Conservation (phyloP, 2,888 invertebrate species). For the Athrips mouffetella region DNA sequence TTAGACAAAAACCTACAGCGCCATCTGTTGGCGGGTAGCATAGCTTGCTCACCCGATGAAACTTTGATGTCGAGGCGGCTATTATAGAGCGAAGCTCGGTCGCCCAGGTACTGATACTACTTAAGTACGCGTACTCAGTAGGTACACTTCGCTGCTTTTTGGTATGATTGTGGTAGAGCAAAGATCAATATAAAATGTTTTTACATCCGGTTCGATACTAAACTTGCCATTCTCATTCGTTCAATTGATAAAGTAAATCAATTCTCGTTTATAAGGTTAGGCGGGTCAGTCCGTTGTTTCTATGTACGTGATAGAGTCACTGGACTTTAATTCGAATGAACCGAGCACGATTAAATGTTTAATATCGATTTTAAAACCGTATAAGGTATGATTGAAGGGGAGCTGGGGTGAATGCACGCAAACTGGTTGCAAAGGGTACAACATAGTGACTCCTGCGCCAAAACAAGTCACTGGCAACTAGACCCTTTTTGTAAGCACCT, state of each 20-base stretch:
- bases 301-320: slow-evolving; percentile 1
- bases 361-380: slow-evolving; percentile 70
- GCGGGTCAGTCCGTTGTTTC: not conserved
- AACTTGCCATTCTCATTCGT: not conserved
- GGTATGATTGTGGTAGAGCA: too few relatives aligned
- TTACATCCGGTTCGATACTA: slow-evolving; percentile 1
- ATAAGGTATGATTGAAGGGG: slow-evolving; percentile 48
- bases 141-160: too few relatives aligned
- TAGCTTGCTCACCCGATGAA: too few relatives aligned
- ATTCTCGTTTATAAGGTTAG: not conserved
- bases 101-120: too few relatives aligned
- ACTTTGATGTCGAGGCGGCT: too few relatives aligned
- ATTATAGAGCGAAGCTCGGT: too few relatives aligned
- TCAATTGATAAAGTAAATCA: not conserved
- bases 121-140: too few relatives aligned
- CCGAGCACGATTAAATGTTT: not conserved
- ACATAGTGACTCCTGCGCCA: slow-evolving; percentile 44
- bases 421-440: slow-evolving; percentile 38
- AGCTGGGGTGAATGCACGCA: slow-evolving; percentile 62
- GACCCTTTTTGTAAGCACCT: slow-evolving; percentile 32
- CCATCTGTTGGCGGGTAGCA: too few relatives aligned
- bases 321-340: slow-evolving; percentile 10
- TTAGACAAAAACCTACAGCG: too few relatives aligned
- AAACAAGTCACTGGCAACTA: slow-evolving; percentile 43
- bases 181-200: too few relatives aligned